These are phyloP conservation scores for Pemphredon lugubris DNA, from an alignment of 2,888 invertebrate species.

Conservation along the genomic window DNA sequence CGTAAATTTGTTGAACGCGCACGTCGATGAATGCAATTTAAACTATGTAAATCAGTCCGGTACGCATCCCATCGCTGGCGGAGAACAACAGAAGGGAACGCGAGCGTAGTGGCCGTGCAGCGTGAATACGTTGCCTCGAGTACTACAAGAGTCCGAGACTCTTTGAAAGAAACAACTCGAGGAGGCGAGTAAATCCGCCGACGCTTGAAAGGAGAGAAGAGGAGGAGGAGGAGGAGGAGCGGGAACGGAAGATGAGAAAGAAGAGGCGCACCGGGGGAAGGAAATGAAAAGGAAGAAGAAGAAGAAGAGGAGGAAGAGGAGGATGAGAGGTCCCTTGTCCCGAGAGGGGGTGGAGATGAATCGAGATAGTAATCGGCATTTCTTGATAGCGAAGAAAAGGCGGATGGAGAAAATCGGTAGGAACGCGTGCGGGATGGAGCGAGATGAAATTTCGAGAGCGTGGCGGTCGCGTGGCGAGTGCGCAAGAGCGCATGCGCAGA, in stretches of 20 bases:
- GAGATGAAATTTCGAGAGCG: slow-evolving; percentile 55
- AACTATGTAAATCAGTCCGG: slow-evolving; percentile 34
- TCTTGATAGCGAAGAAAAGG: slow-evolving; percentile 39
- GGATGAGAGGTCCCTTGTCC: slow-evolving; percentile 38
- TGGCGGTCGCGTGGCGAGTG: slow-evolving; percentile 73
- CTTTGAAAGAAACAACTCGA: slow-evolving; percentile 52
- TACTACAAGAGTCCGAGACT: slow-evolving; percentile 37
- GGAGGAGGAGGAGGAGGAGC: slow-evolving; percentile 31
- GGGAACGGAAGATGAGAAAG: slow-evolving; percentile 24
- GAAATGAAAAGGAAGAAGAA: slow-evolving; percentile 9
- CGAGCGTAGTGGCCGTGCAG: slow-evolving; percentile 43
- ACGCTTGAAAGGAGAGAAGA: slow-evolving; percentile 39
- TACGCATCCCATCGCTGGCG: slow-evolving; percentile 31
- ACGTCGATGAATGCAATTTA: slow-evolving; percentile 25
- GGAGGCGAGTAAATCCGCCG: slow-evolving; percentile 55
- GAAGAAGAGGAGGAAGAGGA: slow-evolving; percentile 6
- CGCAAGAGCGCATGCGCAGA: slow-evolving; percentile 62
- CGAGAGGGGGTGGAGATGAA: slow-evolving; percentile 51
- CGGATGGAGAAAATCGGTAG: slow-evolving; percentile 46
- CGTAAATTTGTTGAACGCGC: slow-evolving; percentile 14
- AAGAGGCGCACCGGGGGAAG: too few species aligned
- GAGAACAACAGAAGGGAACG: slow-evolving; percentile 43
- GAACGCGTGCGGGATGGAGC: slow-evolving; percentile 34
- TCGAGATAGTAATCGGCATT: slow-evolving; percentile 60
- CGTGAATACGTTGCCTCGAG: slow-evolving; percentile 52